Evolutionary conservation across 1,140 invertebrate genomes (phyloP), one percentile per base, ranked within the genome.

Genomic region (Papilio polyxenes): DNA sequence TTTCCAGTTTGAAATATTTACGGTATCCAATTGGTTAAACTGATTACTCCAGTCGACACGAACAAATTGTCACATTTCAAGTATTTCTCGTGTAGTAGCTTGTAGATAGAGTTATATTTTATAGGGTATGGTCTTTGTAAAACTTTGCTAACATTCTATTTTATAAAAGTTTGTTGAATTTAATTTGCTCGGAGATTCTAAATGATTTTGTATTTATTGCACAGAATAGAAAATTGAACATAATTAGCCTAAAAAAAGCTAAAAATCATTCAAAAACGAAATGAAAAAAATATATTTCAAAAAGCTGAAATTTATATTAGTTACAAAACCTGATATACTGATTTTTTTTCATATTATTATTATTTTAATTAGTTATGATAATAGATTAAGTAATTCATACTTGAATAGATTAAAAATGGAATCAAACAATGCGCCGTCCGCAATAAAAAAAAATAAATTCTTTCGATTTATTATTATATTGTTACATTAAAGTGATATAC

Each of bases 1-100:
- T n/a, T n/a, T n/a, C n/a, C n/a, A n/a, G n/a, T 51, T 77, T 49
- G 75, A 51, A 31, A 31, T 53, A 77, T 49, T 56, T 77, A 77
- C 75, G 44, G 44, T 15, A 77, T 51, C 75, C 75, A 77, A 77
- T 77, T 51, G 75, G 20, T 23, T 53, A 49, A 77, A 77, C 56
- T 53, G 48, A 77, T 77, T 77, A 77, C 75, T 37, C 13, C 65
- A 51, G 13, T 77, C 17, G 75, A 77, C 75, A 20, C 48, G 75
- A 77, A 77, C 75, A 72, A 72, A 72, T 72, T 10, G 65, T 72
- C 31, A 72, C 65, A 72, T 31, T 37, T 37, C 65, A 72, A 72
- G 11, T 13, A 15, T 56, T 15, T 31, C n/a, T 5, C 2, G 31
- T 72, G 20, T 62, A 62, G 10, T 53, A 31, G 56, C 31, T 72